A percentile compares a stretch with the other conserved stretches of the same genome.
Conservation (phyloP, 2,113 vertebrate genomes). For the Crotalus helleri region DNA sequence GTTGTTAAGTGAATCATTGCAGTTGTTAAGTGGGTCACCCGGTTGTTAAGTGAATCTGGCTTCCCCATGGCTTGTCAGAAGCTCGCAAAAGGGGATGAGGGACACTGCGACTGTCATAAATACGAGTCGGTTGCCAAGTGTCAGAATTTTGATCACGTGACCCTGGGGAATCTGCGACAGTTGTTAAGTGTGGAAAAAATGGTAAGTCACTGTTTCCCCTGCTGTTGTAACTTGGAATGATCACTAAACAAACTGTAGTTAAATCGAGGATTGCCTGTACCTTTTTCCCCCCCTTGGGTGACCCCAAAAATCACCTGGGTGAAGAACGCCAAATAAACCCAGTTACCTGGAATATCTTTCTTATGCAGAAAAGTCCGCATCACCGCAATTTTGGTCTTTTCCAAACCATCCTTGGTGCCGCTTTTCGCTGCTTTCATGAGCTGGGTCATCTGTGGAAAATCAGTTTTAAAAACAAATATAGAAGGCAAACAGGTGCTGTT, state of each 20-base stretch:
- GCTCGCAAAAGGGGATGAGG: neutral
- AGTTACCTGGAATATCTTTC: constrained; percentile 79
- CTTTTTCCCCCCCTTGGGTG: neutral
- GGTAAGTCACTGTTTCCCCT: neutral
- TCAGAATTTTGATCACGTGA: too few relatives aligned
- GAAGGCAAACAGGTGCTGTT: neutral
- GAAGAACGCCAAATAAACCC: neutral
- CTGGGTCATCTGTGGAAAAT: constrained; percentile 83
- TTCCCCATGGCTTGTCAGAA: neutral
- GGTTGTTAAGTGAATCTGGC: rapidly evolving
- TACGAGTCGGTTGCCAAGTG: neutral
- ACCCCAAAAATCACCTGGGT: too few relatives aligned
- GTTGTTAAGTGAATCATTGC: neutral
- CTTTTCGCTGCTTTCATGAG: constrained; percentile 93
- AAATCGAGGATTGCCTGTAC: neutral
- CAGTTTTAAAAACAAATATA: rapidly evolving
- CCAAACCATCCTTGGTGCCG: constrained; percentile 91
- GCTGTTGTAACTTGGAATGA: neutral
- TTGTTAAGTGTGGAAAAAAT: neutral
- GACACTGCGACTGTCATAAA: neutral
- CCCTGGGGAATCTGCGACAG: too few relatives aligned
- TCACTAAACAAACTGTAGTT: neutral
- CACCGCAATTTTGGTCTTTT: constrained; percentile 91
- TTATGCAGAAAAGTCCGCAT: constrained; percentile 90
- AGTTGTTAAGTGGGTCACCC: neutral